A percentile compares a stretch with the other conserved stretches of the same genome.
phyloP scores from a whole-genome alignment of 1,140 invertebrate genomes.

The Camponotus vicinus region DNA sequence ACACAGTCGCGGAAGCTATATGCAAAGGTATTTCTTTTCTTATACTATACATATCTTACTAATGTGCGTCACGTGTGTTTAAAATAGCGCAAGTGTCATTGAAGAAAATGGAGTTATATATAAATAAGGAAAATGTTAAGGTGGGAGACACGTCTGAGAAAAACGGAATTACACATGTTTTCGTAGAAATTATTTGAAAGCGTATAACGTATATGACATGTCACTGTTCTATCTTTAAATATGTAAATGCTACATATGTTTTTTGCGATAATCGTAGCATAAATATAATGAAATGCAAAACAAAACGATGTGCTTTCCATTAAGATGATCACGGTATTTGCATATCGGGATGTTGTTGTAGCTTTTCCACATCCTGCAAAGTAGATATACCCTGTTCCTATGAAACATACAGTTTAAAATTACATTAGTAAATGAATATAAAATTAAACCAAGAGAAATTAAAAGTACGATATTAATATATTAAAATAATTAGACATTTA shows the following conservation, averaged over 20 bases:
- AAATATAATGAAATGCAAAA: conserved; percentile 29
- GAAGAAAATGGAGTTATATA: conserved; percentile 24
- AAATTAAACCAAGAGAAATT: background rate
- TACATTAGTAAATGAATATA: background rate
- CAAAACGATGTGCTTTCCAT: conserved; percentile 49
- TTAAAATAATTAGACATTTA: background rate
- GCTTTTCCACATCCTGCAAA: conserved; percentile 88
- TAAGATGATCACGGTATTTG: conserved; percentile 68
- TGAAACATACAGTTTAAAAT: conserved; percentile 68
- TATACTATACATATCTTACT: conserved; percentile 29
- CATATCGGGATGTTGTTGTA: conserved; percentile 83
- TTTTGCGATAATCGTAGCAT: conserved; percentile 35
- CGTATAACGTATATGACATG: background rate
- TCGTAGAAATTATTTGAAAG: conserved; percentile 58
- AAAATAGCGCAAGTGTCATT: conserved; percentile 36
- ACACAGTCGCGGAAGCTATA: conserved; percentile 8
- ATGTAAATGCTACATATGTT: conserved; percentile 65
- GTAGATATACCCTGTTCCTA: conserved; percentile 91
- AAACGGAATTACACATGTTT: conserved; percentile 38
- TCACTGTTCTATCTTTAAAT: conserved; percentile 66
- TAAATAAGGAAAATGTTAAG: conserved; percentile 31
- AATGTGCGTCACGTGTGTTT: conserved; percentile 21
- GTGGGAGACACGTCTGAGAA: too few relatives aligned
- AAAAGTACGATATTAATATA: background rate
- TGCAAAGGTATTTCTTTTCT: conserved; percentile 42